Base-by-base conservation (phyloP, 2,113 vertebrate species). In the Pteropus alecto region DNA sequence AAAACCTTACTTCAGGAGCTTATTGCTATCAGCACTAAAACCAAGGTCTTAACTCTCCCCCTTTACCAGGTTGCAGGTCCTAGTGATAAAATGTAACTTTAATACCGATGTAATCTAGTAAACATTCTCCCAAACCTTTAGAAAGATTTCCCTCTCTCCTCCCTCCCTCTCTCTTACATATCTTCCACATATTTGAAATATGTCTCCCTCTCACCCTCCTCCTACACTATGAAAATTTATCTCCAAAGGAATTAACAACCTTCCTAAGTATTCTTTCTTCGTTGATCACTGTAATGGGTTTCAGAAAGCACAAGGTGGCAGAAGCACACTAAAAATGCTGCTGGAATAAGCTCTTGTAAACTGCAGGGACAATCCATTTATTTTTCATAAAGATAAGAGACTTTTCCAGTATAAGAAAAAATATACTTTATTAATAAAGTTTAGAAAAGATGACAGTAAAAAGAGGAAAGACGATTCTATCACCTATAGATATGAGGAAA, bases 291-390 rank as follows among this genome's bases (percentile, higher is more conserved):
- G 98, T 61, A 98, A 30, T 98, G 54, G 0, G 68, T 84, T 86
- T 96, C 65, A 19, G 77, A 63, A 79, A 97, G 97, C 99, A 98
- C 98, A 46, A 98, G 99, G 95, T 98, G 99, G 98, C 98, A 98
- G 98, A 41, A 98, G 85, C 3, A 98, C 74, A 67, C 96, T 67
- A 12, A 1, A 87, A 97, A 92, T 63, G 7, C 54, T 73, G 13
- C 10, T 12, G 33, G 14, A 84, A 94, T 41, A 26, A 56, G 63
- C 8, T 46, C 13, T 2, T 38, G 76, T 56, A 74, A 70, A 70
- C 46, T 19, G 18, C n/a, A 87, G 48, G 41, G 48, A 38, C 28
- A n/a, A 33, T 30, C 43, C 1, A 18, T 46, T 7, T 58, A 28
- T 78, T 74, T 86, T 76, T 70, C 46, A 60, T 14, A 60, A 91